phyloP scores from a whole-genome alignment of 1,140 invertebrate species.

The Druon quercuslanigerum region DNA sequence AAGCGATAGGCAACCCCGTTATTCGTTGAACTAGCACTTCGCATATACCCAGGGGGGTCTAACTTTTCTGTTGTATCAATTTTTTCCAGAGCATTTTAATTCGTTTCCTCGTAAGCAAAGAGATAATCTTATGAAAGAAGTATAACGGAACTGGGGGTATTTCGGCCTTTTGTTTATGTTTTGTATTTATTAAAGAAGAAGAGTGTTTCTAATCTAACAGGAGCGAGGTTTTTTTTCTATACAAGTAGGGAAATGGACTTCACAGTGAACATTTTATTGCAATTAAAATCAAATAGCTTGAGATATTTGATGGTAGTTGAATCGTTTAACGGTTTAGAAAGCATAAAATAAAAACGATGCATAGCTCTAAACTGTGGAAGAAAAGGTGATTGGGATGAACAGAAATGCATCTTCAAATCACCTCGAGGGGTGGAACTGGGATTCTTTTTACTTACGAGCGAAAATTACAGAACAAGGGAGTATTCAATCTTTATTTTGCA shows the following conservation, averaged over 20 bases:
- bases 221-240: too few relatives aligned
- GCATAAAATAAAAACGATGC: slow-evolving; percentile 12
- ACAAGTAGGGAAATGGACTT: not conserved
- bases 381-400: not conserved
- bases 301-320: slow-evolving; percentile 28
- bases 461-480: too few relatives aligned
- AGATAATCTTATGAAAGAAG: too few relatives aligned
- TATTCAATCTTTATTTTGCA: too few relatives aligned
- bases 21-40: slow-evolving; percentile 6
- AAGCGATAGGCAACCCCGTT: slow-evolving; percentile 19
- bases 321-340: slow-evolving; percentile 12
- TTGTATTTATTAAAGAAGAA: too few relatives aligned
- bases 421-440: not conserved
- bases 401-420: not conserved
- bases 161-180: too few relatives aligned
- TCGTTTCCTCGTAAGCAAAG: too few relatives aligned
- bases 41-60: not conserved
- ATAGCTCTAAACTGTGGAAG: not conserved
- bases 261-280: slow-evolving; percentile 9
- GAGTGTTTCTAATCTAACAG: too few relatives aligned
- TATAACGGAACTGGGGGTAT: too few relatives aligned
- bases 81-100: not conserved
- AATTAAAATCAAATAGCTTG: not conserved
- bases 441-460: not conserved
- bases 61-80: not conserved